Conservation (phyloP, 2,113 vertebrate species). For the Lipotes vexillifer region DNA sequence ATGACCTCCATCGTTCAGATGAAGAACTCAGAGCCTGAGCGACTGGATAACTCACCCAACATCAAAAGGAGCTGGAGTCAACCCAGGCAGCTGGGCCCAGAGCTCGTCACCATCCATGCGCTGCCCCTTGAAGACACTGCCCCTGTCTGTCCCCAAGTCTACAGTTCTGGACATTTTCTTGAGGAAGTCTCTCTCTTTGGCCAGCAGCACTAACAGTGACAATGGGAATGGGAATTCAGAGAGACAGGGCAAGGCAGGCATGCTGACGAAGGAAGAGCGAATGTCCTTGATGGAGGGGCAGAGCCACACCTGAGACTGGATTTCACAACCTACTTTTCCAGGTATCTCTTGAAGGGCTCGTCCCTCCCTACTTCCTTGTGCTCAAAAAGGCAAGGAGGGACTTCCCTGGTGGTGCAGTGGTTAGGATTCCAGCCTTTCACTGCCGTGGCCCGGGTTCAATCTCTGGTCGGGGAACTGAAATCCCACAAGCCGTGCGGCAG, state of each 20-base stretch:
- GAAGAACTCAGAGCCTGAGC: neutral
- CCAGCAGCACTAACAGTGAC: neutral
- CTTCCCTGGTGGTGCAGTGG: neutral
- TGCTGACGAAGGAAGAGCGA: neutral
- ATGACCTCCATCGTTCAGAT: no score
- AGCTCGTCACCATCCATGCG: neutral
- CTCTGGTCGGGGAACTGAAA: neutral
- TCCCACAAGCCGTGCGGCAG: neutral
- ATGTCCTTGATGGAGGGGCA: neutral
- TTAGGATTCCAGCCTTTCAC: neutral
- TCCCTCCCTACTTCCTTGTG: no score
- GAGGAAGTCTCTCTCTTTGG: neutral
- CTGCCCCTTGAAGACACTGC: neutral
- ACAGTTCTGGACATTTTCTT: neutral
- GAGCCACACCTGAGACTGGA: neutral
- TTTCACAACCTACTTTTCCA: neutral
- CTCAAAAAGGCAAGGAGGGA: neutral
- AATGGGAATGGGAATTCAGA: neutral
- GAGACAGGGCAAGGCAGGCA: neutral
- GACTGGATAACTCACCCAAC: neutral
- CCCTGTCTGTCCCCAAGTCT: neutral
- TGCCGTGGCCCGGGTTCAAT: neutral
- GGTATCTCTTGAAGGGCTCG: neutral
- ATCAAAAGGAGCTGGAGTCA: neutral
- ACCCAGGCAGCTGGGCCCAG: neutral